Percentiles rank a stretch among this genome's conserved stretches.
These are phyloP conservation scores for Nasonia oneida DNA, from an alignment of 2,888 invertebrate species.

Conservation along the genomic window DNA sequence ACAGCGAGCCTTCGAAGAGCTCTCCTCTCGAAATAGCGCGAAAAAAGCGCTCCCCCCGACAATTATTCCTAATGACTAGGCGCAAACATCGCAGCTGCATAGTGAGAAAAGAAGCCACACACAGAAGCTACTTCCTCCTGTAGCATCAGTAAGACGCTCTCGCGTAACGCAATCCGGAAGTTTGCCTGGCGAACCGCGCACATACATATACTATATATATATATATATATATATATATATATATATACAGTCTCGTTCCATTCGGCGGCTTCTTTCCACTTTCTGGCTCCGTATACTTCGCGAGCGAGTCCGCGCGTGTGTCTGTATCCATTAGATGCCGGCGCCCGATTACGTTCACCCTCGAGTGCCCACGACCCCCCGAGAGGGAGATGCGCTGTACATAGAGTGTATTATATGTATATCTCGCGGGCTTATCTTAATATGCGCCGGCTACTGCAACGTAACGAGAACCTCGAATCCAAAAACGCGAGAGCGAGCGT, in stretches of 20 bases:
- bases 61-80: conserved; percentile 21
- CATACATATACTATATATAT: background rate
- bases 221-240: too few relatives aligned
- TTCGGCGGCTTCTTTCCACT: conserved; percentile 73
- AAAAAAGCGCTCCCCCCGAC: background rate
- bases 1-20: background rate
- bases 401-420: background rate
- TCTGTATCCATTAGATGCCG: background rate
- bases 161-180: conserved; percentile 69
- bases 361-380: conserved; percentile 36
- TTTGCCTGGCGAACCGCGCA: conserved; percentile 61
- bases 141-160: background rate
- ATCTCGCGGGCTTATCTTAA: background rate
- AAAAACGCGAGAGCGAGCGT: conserved; percentile 4
- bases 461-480: background rate
- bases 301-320: background rate
- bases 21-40: background rate
- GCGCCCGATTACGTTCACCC: conserved; percentile 36
- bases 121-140: background rate
- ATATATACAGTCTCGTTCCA: conserved; percentile 65
- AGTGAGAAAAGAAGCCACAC: background rate
- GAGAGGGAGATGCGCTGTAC: conserved; percentile 8
- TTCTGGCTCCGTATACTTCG: conserved; percentile 63
- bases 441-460: background rate
- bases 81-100: conserved; percentile 9